Conservation (phyloP, 2,113 vertebrate species). For the Oryzias javanicus region DNA sequence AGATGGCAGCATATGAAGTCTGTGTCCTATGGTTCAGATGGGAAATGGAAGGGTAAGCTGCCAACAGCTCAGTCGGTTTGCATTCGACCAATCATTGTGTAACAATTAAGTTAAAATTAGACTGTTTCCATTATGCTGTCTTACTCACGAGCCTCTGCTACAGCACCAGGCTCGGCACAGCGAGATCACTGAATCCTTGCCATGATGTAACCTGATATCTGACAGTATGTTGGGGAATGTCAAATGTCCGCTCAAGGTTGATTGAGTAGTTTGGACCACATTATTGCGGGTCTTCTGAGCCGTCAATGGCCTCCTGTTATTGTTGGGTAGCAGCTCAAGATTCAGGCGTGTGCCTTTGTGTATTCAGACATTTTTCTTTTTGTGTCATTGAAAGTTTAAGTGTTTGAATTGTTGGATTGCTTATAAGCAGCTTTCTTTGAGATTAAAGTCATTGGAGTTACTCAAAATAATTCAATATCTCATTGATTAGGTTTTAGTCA, state of each 20-base stretch:
- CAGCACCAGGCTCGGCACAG: conserved; percentile 17
- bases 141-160: conserved; percentile 38
- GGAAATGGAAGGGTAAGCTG: conserved; percentile 2
- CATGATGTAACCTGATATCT: conserved; percentile 71
- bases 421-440: not conserved
- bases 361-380: conserved; percentile 8
- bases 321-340: conserved; percentile 1
- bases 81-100: conserved; percentile 26
- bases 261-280: conserved; percentile 23
- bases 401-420: not conserved
- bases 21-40: conserved; percentile 14
- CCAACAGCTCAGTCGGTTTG: conserved; percentile 22
- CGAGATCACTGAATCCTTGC: conserved; percentile 58
- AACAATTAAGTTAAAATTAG: conserved; percentile 67
- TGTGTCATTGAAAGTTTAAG: conserved; percentile 4
- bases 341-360: not conserved
- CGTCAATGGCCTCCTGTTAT: conserved; percentile 6
- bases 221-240: conserved; percentile 71
- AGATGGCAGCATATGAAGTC: not conserved
- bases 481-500: too few relatives aligned
- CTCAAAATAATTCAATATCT: too few relatives aligned
- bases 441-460: too few relatives aligned
- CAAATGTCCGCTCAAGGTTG: conserved; percentile 57
- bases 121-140: conserved; percentile 43
- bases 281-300: conserved; percentile 30